These are phyloP conservation scores for Xylocopa sonorina DNA, from an alignment of 1,140 invertebrate genomes.

Conservation along the genomic window DNA sequence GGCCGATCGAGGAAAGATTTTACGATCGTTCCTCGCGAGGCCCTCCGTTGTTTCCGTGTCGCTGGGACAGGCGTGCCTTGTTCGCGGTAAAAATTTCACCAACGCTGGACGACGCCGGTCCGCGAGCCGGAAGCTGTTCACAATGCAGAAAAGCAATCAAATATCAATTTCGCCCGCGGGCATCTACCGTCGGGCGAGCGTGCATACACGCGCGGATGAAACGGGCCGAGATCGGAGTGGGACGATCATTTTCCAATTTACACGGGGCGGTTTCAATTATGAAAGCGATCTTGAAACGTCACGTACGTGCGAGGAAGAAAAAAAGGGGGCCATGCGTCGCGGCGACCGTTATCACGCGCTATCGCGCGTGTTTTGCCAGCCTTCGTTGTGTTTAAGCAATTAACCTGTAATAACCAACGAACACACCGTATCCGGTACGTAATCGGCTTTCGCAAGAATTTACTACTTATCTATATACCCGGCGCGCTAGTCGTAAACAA, in stretches of 20 bases:
- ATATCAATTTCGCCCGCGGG: conserved; percentile 33
- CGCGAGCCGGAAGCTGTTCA: background rate
- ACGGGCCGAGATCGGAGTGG: background rate
- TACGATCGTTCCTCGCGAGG: background rate
- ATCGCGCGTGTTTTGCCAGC: background rate
- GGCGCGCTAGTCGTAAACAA: conserved; percentile 17
- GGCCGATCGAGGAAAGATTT: background rate
- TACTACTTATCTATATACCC: background rate
- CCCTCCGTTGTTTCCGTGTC: background rate
- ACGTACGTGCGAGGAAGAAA: conserved; percentile 21
- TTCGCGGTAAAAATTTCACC: background rate
- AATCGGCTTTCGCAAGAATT: conserved; percentile 48
- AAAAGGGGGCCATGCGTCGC: background rate
- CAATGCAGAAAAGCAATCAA: conserved; percentile 37
- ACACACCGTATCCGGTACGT: conserved; percentile 8
- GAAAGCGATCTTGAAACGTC: conserved; percentile 42
- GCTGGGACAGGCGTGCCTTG: background rate
- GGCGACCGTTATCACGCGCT: background rate
- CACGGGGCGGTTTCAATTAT: conserved; percentile 20
- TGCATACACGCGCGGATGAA: background rate
- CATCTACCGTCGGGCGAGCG: background rate
- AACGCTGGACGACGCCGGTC: too few relatives aligned
- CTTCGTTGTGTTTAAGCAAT: conserved; percentile 33
- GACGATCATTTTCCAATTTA: conserved; percentile 42
- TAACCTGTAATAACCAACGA: conserved; percentile 34